phyloP scores from a whole-genome alignment of 2,888 invertebrate species.

The Amorpha juglandis region DNA sequence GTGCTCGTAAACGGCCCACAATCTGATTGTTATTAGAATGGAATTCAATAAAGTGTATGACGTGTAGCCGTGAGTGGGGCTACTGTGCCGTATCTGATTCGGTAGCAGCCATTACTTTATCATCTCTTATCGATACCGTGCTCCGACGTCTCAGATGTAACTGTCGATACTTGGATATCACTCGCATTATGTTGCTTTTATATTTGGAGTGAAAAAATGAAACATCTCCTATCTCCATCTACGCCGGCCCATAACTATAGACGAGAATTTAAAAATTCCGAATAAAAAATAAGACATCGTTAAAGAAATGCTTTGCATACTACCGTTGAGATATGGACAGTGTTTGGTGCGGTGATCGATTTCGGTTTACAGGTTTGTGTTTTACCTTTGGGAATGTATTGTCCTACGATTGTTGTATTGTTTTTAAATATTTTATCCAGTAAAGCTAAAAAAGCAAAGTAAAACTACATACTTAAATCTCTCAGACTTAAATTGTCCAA shows the following conservation, averaged over 20 bases:
- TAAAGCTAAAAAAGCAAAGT: no score
- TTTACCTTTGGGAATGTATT: conserved; percentile 22
- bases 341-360: conserved; percentile 24
- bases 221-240: conserved; percentile 67
- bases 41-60: conserved; percentile 70
- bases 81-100: conserved; percentile 75
- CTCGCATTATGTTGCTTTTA: conserved; percentile 72
- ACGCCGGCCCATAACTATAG: conserved; percentile 65
- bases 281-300: conserved; percentile 61
- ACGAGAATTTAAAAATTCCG: conserved; percentile 67
- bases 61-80: conserved; percentile 57
- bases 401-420: not conserved
- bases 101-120: conserved; percentile 79
- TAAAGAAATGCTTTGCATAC: conserved; percentile 66
- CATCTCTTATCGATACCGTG: conserved; percentile 69
- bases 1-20: conserved; percentile 48
- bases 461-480: no score
- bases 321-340: conserved; percentile 51
- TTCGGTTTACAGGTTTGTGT: conserved; percentile 18
- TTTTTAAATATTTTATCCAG: not conserved
- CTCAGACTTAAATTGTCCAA: no score
- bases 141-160: conserved; percentile 63
- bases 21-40: conserved; percentile 67
- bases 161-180: conserved; percentile 73
- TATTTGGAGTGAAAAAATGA: conserved; percentile 51